A percentile compares a stretch with the other conserved stretches of the same genome.
Evolutionary conservation across 2,888 invertebrate genomes (phyloP).

Genomic region (Dyspetes luteomarginatus): DNA sequence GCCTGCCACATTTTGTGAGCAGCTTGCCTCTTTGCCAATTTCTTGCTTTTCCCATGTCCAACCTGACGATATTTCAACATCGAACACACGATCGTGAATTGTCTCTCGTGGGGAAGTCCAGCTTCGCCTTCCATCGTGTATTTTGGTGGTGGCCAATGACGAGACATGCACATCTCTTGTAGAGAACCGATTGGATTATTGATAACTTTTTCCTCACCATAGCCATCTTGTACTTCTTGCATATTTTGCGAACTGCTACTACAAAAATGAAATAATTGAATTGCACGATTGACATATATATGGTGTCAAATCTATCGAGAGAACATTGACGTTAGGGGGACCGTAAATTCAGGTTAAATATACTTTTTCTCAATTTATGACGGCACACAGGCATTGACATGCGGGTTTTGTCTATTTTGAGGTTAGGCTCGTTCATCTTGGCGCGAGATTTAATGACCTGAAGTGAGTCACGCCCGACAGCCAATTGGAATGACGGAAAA

Average conservation of each 20-base stretch:
- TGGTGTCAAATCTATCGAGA: neutral
- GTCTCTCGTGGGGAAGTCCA: conserved; percentile 96
- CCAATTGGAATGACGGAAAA: neutral
- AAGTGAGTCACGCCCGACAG: neutral
- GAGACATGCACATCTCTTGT: conserved; percentile 98
- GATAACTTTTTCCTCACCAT: conserved; percentile 90
- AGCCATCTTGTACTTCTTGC: conserved; percentile 78
- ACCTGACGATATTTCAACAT: conserved; percentile 93
- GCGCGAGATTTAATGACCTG: neutral
- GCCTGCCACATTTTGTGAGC: conserved; percentile 97
- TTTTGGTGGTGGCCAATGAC: conserved; percentile 96
- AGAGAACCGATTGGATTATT: conserved; percentile 98
- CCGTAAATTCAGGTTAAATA: neutral
- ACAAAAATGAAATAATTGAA: conserved; percentile 40
- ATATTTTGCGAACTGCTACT: conserved; percentile 82
- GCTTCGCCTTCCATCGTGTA: conserved; percentile 96
- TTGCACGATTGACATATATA: neutral
- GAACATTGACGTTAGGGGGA: neutral
- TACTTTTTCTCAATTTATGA: neutral
- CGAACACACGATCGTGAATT: conserved; percentile 96
- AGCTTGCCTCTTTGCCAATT: conserved; percentile 97
- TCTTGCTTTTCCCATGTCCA: conserved; percentile 97
- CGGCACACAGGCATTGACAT: neutral
- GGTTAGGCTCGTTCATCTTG: neutral
- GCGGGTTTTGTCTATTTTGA: neutral